Evolutionary conservation across 2,113 vertebrate species (phyloP), one percentile per base, ranked within the genome.

Genomic region (Xenopus tropicalis): DNA sequence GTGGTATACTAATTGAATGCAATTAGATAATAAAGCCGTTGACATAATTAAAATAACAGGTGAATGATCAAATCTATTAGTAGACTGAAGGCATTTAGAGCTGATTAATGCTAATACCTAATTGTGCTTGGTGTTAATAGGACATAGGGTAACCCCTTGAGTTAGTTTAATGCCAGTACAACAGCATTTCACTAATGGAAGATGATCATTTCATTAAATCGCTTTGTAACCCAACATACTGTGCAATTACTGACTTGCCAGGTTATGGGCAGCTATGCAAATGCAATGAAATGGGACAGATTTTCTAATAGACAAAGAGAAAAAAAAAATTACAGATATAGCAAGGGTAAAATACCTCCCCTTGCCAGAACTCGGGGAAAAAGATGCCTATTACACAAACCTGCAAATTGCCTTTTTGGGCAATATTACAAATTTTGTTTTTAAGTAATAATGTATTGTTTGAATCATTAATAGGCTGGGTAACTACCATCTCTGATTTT

Each of bases 41-140:
- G 66, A 75, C 66, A 75, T 75, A 75, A 75, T 75, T 75, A 75
- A 75, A 75, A 69, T 75, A 75, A 75, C 72, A 75, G 72, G 72
- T 69, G 72, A 75, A 75, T 75, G 72, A 75, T 62, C 72, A 75
- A 75, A 75, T 75, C 72, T 69, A 69, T 75, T 75, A 75, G 72
- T 67, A 75, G 72, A 62, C 72, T 46, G 7, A 62, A 69, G 58
- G 66, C 72, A 75, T 75, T 75, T 75, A 75, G 66, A 69, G 58
- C 66, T 69, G 72, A 75, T 75, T 75, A 75, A 75, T 75, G 72
- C 66, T 75, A 74, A 75, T 69, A 62, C 72, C 46, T 69, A 75
- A 75, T 75, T 75, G 72, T 75, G 66, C 65, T 29, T 63, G 72
- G 66, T 75, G 58, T 69, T 75, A 75, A 69, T 75, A 75, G 72